Percentiles rank a stretch among this genome's conserved stretches.
Evolutionary conservation across 92 coral and sea anemone genomes (phyloP).

Genomic region (Epizoanthus ramosus): DNA sequence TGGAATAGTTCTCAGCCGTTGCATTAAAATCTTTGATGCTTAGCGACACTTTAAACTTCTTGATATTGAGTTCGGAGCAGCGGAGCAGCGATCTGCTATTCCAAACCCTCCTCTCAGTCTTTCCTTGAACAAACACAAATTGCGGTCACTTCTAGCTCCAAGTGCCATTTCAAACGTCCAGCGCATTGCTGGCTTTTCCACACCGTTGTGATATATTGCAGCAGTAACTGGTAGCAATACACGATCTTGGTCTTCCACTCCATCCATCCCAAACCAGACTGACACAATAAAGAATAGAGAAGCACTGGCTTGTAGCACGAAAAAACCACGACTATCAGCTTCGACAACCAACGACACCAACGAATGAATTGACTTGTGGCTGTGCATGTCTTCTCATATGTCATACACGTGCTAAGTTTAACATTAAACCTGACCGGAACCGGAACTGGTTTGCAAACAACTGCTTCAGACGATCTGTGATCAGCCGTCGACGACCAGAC

Average conservation of each 20-base stretch:
- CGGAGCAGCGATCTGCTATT: constrained; percentile 27
- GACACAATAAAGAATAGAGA: background rate
- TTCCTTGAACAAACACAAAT: constrained; percentile 18
- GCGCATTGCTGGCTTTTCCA: constrained; percentile 48
- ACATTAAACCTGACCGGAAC: constrained; percentile 20
- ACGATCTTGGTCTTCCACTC: constrained; percentile 18
- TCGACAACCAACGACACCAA: constrained; percentile 25
- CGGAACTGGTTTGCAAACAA: constrained; percentile 21
- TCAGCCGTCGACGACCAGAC: constrained; percentile 6
- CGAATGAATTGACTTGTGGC: constrained; percentile 8
- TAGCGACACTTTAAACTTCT: constrained; percentile 22
- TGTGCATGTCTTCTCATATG: constrained; percentile 11
- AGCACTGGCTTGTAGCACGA: too few relatives aligned
- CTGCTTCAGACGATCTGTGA: constrained; percentile 5
- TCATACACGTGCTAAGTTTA: constrained; percentile 19
- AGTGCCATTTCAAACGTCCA: constrained; percentile 39
- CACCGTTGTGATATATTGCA: constrained; percentile 35
- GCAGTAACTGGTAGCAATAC: constrained; percentile 47
- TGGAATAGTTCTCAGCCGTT: too few relatives aligned
- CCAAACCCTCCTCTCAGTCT: constrained; percentile 40
- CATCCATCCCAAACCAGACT: constrained; percentile 7
- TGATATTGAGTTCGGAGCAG: constrained; percentile 14
- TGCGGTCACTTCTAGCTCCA: constrained; percentile 25
- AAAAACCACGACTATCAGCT: background rate
- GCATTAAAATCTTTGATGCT: constrained; percentile 32